Evolutionary conservation across 2,113 vertebrate species (phyloP).

Genomic region (Sinocyclocheilus anophthalmus): DNA sequence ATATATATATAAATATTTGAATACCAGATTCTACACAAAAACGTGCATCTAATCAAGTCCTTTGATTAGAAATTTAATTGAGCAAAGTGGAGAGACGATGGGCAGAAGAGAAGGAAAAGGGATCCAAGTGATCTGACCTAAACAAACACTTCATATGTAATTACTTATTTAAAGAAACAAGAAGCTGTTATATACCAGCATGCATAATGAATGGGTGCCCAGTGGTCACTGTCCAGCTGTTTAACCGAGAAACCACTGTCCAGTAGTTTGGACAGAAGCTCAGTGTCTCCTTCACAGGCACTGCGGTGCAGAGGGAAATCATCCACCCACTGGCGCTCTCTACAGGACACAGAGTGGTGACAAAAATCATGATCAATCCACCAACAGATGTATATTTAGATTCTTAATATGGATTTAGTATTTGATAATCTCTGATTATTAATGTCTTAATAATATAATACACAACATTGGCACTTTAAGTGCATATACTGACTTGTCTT

Average conservation of each 20-base stretch:
- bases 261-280: constrained; percentile 87
- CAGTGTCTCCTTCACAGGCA: constrained; percentile 94
- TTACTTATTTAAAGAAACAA: not conserved
- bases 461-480: not conserved
- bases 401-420: not conserved
- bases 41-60: too few relatives aligned
- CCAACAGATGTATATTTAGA: not conserved
- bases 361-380: too few relatives aligned
- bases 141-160: not conserved
- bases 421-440: not conserved
- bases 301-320: constrained; percentile 98
- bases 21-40: too few relatives aligned
- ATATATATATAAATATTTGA: too few relatives aligned
- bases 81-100: not conserved
- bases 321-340: constrained; percentile 97
- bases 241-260: constrained; percentile 94
- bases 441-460: not conserved
- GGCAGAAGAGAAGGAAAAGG: not conserved
- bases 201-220: constrained; percentile 97
- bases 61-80: too few relatives aligned
- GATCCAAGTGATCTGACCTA: not conserved
- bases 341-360: constrained; percentile 58
- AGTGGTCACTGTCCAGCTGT: constrained; percentile 96
- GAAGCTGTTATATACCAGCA: constrained; percentile 85
- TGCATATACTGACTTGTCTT: constrained; percentile 86